Conservation (phyloP, 2,888 invertebrate species). For the Pollenia angustigena region DNA sequence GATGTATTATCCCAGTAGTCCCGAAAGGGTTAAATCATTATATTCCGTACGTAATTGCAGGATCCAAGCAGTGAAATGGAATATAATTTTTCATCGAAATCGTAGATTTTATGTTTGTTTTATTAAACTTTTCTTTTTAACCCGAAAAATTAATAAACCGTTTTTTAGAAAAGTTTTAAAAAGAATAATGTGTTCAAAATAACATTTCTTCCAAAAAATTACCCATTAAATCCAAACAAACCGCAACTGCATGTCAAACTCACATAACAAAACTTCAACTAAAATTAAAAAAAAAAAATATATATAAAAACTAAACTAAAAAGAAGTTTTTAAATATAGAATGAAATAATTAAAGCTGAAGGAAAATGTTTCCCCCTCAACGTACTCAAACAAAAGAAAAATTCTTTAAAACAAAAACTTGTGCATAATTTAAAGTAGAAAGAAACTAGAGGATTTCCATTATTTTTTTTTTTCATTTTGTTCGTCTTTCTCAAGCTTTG, state of each 20-base stretch:
- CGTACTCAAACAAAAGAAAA: constrained; percentile 23
- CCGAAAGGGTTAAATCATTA: too few relatives aligned
- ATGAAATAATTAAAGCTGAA: constrained; percentile 37
- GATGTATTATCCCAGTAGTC: too few relatives aligned
- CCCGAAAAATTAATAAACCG: too few relatives aligned
- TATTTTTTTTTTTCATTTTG: constrained; percentile 11
- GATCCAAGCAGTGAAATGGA: too few relatives aligned
- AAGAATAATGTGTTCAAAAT: too few relatives aligned
- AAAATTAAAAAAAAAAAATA: constrained; percentile 23
- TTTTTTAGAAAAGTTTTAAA: too few relatives aligned
- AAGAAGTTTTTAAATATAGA: constrained; percentile 19
- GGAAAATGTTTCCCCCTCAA: background rate
- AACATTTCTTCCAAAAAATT: background rate
- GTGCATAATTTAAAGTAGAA: constrained; percentile 61
- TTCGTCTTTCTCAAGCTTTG: constrained; percentile 6
- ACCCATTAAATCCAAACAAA: background rate
- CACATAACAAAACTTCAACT: constrained; percentile 29
- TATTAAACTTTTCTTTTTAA: too few relatives aligned
- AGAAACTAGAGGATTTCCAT: constrained; percentile 27
- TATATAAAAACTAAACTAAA: constrained; percentile 11
- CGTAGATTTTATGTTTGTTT: too few relatives aligned
- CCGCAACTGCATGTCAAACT: constrained; percentile 60
- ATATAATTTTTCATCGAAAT: too few relatives aligned
- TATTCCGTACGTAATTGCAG: too few relatives aligned
- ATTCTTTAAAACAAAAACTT: constrained; percentile 45